Percentiles rank a stretch among this genome's conserved stretches.
Conservation (phyloP, 1,140 invertebrate species). For the Achatina immaculata region DNA sequence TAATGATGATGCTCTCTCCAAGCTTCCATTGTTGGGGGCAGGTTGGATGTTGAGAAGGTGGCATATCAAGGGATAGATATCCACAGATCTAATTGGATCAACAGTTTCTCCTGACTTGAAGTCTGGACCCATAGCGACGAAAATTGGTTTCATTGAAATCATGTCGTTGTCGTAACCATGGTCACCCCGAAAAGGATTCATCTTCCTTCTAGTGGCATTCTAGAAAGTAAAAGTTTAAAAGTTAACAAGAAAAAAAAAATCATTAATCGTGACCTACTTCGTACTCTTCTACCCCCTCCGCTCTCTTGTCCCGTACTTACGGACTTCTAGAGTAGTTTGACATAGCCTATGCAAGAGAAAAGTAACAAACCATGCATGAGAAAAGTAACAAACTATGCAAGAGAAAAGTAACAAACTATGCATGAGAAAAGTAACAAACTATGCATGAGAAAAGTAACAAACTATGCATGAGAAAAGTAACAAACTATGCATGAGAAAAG, state of each 20-base stretch:
- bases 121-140: conserved; percentile 78
- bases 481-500: too few relatives aligned
- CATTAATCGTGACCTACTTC: background rate
- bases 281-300: background rate
- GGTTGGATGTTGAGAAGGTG: conserved; percentile 70
- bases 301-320: too few relatives aligned
- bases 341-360: too few relatives aligned
- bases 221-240: conserved; percentile 4
- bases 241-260: background rate
- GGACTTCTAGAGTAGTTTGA: too few relatives aligned
- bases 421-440: too few relatives aligned
- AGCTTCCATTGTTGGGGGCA: conserved; percentile 44
- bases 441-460: too few relatives aligned
- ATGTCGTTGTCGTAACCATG: conserved; percentile 50
- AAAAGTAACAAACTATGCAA: too few relatives aligned
- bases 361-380: too few relatives aligned
- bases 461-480: too few relatives aligned
- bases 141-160: conserved; percentile 77
- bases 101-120: conserved; percentile 72
- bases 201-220: conserved; percentile 16
- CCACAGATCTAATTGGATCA: conserved; percentile 76
- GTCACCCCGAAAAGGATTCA: conserved; percentile 24
- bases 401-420: too few relatives aligned
- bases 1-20: conserved; percentile 26
- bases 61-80: conserved; percentile 78